Conservation (phyloP, 2,113 vertebrate species). For the Arenaria interpres region DNA sequence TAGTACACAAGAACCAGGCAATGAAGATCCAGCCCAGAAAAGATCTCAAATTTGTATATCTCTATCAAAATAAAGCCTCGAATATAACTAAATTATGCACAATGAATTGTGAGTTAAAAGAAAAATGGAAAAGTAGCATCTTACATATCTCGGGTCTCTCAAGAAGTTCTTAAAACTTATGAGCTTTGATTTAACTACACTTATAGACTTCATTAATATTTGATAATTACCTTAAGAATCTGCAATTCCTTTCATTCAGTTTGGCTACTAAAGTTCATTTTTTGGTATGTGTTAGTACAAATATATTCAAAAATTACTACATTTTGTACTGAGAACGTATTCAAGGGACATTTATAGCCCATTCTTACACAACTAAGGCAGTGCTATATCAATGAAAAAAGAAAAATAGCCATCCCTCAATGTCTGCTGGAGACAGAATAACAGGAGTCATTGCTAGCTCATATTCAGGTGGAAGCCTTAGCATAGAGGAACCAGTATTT, state of each 20-base stretch:
- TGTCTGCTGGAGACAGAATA: neutral
- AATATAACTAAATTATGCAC: neutral
- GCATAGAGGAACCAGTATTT: neutral
- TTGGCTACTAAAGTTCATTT: neutral
- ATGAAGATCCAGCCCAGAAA: neutral
- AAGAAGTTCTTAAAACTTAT: neutral
- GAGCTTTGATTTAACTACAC: neutral
- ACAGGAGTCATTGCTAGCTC: neutral
- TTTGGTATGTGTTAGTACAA: neutral
- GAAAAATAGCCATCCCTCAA: neutral
- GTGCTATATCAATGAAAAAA: neutral
- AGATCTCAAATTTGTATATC: neutral
- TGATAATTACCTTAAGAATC: neutral
- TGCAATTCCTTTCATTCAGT: neutral
- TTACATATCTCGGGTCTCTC: neutral
- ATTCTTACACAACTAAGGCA: neutral
- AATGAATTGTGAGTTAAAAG: neutral
- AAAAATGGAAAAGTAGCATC: neutral
- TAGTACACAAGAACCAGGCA: neutral
- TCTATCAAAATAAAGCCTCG: neutral
- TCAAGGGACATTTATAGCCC: neutral
- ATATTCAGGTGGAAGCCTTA: neutral
- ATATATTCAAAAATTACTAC: neutral
- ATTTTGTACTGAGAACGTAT: neutral
- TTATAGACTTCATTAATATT: neutral